These are phyloP conservation scores for Phylloscopus collybita DNA, from an alignment of 2,797 vertebrate species.

Conservation along the genomic window DNA sequence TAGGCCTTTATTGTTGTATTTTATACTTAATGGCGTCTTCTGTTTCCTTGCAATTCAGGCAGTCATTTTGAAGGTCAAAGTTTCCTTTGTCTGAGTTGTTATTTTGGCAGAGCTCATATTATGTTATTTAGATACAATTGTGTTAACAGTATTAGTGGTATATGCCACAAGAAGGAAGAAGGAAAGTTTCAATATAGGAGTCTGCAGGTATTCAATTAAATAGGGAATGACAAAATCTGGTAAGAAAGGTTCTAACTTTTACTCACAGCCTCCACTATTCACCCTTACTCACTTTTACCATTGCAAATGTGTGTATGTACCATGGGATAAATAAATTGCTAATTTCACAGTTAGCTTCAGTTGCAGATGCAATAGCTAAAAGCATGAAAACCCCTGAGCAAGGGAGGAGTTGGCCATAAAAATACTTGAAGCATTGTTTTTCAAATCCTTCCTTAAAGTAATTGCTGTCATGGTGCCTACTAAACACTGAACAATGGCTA, in stretches of 20 bases:
- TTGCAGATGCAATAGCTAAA: conserved; percentile 38
- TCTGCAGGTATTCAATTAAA: neutral
- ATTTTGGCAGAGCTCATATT: neutral
- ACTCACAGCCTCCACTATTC: neutral
- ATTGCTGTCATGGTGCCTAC: conserved; percentile 34
- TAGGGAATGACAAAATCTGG: neutral
- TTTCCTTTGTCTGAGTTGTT: neutral
- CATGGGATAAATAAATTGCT: conserved; percentile 47
- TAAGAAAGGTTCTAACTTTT: neutral
- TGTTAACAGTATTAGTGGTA: neutral
- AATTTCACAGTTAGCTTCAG: conserved; percentile 51
- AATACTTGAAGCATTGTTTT: conserved; percentile 39
- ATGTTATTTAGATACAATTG: neutral
- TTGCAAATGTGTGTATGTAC: neutral
- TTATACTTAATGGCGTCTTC: neutral
- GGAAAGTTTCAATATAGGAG: neutral
- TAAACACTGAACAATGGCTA: neutral
- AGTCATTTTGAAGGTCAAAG: neutral
- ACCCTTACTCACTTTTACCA: neutral
- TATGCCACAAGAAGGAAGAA: neutral
- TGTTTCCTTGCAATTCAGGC: neutral
- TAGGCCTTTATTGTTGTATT: neutral
- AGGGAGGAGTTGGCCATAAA: conserved; percentile 38
- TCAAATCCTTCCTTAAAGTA: conserved; percentile 23
- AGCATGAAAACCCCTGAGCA: conserved; percentile 45